phyloP scores from a whole-genome alignment of 2,888 invertebrate species.

The Antitype chi region DNA sequence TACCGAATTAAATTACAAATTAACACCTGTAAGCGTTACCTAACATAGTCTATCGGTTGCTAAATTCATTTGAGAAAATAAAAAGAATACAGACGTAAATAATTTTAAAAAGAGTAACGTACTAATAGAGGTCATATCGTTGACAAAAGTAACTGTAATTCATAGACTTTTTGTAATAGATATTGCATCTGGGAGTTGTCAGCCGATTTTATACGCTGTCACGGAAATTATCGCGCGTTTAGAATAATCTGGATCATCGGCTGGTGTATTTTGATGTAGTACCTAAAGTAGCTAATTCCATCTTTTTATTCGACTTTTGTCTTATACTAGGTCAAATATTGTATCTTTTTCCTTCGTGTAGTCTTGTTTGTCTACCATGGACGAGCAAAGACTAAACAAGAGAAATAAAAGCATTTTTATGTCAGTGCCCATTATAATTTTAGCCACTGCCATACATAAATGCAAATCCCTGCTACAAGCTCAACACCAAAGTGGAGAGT shows the following conservation, averaged over 20 bases:
- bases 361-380: neutral
- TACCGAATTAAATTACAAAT: constrained; percentile 54
- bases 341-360: neutral
- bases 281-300: no score
- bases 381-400: neutral
- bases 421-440: neutral
- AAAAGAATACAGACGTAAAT: constrained; percentile 18
- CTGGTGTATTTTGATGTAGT: neutral
- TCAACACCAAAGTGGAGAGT: no score
- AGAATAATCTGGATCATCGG: constrained; percentile 15
- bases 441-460: no score
- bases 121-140: constrained; percentile 27
- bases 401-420: neutral
- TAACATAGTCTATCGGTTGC: constrained; percentile 33
- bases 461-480: no score
- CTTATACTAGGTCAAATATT: no score
- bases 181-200: constrained; percentile 9
- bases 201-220: constrained; percentile 29
- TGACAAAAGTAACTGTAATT: constrained; percentile 38
- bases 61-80: constrained; percentile 30
- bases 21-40: constrained; percentile 39
- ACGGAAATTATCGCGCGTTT: constrained; percentile 22
- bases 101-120: constrained; percentile 27
- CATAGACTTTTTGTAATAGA: constrained; percentile 19
- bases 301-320: neutral